A percentile compares a stretch with the other conserved stretches of the same genome.
Conservation (phyloP, 2,888 invertebrate genomes). For the Clostera curtula region DNA sequence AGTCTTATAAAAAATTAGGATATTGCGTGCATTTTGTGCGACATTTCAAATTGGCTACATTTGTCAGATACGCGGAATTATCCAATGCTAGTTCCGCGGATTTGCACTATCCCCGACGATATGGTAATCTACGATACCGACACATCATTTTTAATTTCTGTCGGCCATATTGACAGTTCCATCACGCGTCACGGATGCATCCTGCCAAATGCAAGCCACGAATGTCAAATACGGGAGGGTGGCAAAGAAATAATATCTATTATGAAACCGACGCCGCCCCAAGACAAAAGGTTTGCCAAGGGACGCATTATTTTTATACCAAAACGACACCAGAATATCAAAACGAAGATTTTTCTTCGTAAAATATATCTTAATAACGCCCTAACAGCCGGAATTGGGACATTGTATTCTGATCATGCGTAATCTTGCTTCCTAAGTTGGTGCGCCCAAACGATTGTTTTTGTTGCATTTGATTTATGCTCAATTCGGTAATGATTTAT, state of each 20-base stretch:
- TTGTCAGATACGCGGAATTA: too few species aligned
- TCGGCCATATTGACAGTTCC: conserved; percentile 45
- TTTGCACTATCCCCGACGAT: too few species aligned
- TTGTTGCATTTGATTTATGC: conserved; percentile 53
- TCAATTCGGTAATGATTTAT: conserved; percentile 46
- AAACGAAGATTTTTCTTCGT: conserved; percentile 51
- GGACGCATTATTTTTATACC: conserved; percentile 68
- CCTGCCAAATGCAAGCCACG: conserved; percentile 61
- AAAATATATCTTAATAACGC: conserved; percentile 67
- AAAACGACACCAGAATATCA: conserved; percentile 63
- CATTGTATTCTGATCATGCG: conserved; percentile 67
- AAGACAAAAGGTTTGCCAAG: conserved; percentile 62
- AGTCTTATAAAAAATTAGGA: too few species aligned
- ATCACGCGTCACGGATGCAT: conserved; percentile 67
- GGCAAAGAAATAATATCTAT: conserved; percentile 50
- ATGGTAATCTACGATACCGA: not conserved
- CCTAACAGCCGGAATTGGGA: conserved; percentile 57
- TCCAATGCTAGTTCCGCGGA: too few species aligned
- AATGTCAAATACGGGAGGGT: conserved; percentile 64
- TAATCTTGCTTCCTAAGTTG: conserved; percentile 54
- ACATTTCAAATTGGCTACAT: too few species aligned
- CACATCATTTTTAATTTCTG: conserved; percentile 25
- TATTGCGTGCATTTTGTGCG: too few species aligned
- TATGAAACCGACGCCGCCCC: conserved; percentile 47
- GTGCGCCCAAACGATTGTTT: conserved; percentile 44